These are phyloP conservation scores for Dendrolimus kikuchii DNA, from an alignment of 1,140 invertebrate species.

Conservation along the genomic window DNA sequence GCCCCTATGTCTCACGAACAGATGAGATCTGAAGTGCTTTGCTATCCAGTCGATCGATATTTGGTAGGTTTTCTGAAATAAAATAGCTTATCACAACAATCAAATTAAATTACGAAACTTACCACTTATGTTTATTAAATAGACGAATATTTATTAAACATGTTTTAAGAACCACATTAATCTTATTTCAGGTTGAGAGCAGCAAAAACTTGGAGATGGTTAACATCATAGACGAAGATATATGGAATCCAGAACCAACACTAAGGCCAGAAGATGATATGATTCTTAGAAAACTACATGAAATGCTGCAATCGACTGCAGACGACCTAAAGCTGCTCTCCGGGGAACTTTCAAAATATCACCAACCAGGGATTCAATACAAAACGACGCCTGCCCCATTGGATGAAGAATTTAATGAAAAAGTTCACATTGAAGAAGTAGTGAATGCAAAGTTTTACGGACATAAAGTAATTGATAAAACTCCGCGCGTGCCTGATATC, in stretches of 20 bases:
- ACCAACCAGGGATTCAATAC: slow-evolving; percentile 39
- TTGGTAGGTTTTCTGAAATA: slow-evolving; percentile 38
- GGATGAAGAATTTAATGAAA: slow-evolving; percentile 66
- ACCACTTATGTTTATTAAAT: too few species aligned
- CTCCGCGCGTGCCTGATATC: slow-evolving; percentile 9
- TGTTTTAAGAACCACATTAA: slow-evolving; percentile 6
- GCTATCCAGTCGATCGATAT: slow-evolving; percentile 66
- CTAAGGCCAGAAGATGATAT: slow-evolving; percentile 60
- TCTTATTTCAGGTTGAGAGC: slow-evolving; percentile 55
- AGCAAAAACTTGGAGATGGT: slow-evolving; percentile 58
- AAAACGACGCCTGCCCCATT: slow-evolving; percentile 48
- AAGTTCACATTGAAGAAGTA: slow-evolving; percentile 62
- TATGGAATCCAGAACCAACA: slow-evolving; percentile 54
- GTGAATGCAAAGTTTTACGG: slow-evolving; percentile 66
- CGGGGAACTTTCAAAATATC: slow-evolving; percentile 43
- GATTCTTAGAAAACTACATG: slow-evolving; percentile 52
- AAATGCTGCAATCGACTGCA: slow-evolving; percentile 62
- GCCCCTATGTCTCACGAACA: slow-evolving; percentile 62
- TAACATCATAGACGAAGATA: slow-evolving; percentile 56
- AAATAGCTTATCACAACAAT: too few species aligned
- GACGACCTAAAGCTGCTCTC: slow-evolving; percentile 61
- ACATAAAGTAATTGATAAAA: slow-evolving; percentile 44
- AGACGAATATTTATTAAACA: too few species aligned
- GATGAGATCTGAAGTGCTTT: slow-evolving; percentile 36
- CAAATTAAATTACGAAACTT: not conserved